Evolutionary conservation across 2,888 invertebrate species (phyloP).

Genomic region (Danaus chrysippus): DNA sequence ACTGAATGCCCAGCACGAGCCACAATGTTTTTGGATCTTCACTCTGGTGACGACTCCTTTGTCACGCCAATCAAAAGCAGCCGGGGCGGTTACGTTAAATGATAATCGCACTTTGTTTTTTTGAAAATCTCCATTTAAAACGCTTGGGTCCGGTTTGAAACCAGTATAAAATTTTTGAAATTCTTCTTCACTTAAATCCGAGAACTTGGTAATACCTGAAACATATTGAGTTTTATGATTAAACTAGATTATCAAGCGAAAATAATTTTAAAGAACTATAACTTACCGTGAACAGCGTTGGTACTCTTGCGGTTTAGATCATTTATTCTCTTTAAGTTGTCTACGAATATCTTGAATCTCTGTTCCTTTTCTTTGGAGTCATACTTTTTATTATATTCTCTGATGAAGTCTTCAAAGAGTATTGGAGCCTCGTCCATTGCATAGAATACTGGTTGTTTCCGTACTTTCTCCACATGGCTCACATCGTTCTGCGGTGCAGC

Average conservation of each 20-base stretch:
- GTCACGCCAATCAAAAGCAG: constrained; percentile 83
- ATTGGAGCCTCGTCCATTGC: constrained; percentile 15
- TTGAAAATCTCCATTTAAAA: neutral
- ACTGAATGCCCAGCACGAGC: constrained; percentile 86
- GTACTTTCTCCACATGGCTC: too few species aligned
- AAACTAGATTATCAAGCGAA: too few species aligned
- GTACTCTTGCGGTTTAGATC: constrained; percentile 19
- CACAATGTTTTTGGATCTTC: constrained; percentile 88
- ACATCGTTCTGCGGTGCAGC: too few species aligned
- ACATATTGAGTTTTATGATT: too few species aligned
- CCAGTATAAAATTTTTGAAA: constrained; percentile 7
- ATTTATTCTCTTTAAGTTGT: constrained; percentile 27
- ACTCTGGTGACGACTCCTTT: constrained; percentile 86
- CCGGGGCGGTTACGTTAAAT: constrained; percentile 27
- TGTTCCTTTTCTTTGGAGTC: constrained; percentile 85
- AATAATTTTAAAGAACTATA: too few species aligned
- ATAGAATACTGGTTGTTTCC: constrained; percentile 10
- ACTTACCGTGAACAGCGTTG: constrained; percentile 27
- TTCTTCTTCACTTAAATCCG: constrained; percentile 33
- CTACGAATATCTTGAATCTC: constrained; percentile 64
- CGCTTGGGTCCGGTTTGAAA: neutral
- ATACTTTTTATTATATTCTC: constrained; percentile 25
- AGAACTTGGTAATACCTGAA: constrained; percentile 26
- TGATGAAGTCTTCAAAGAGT: constrained; percentile 28
- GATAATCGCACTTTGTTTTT: neutral